Base-by-base conservation (phyloP, 92 coral and sea anemone genomes). In the Paramuricea clavata region DNA sequence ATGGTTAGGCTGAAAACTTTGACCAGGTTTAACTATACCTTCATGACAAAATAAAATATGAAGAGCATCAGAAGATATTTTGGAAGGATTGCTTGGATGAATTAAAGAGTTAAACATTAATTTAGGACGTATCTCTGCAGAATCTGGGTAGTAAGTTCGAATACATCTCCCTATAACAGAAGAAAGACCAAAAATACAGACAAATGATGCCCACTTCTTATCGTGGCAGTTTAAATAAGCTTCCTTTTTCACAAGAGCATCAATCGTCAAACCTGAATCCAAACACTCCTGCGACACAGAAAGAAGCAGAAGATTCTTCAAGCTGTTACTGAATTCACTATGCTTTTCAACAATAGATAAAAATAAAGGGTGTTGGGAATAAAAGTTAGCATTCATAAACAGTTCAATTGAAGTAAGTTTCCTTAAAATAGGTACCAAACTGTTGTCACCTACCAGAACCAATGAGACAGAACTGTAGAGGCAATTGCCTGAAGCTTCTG, bases 81-180 rank as follows among this genome's bases (percentile, higher is more conserved):
- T 54, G 5, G 23, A 6, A 13, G 23, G n/a, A 13, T 12, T 21
- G 10, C 62, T 61, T 61, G 69, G 69, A 21, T 21, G 69, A 21
- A 61, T 61, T 61, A 61, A 21, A 13, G 69, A 61, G 33, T 61
- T 61, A 34, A 81, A 34, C 75, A 39, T 34, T 43, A 41, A 26
- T 65, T 64, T 59, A 64, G 35, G 72, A 31, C 49, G 86, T 54
- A 61, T 57, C 76, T 61, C 76, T 65, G 44, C 56, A 35, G 49
- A 64, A 64, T 64, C 49, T 42, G 54, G 27, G 49, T 62, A 62
- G 72, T 33, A 34, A n/a, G n/a, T n/a, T n/a, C n/a, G n/a, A n/a
- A n/a, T n/a, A n/a, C n/a, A n/a, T n/a, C n/a, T n/a, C n/a, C n/a
- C n/a, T 42, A 42, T 42, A 42, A 12, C 49, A 42, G 49, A 42